Evolutionary conservation across 2,113 vertebrate species (phyloP).

Genomic region (Trogon melanurus): DNA sequence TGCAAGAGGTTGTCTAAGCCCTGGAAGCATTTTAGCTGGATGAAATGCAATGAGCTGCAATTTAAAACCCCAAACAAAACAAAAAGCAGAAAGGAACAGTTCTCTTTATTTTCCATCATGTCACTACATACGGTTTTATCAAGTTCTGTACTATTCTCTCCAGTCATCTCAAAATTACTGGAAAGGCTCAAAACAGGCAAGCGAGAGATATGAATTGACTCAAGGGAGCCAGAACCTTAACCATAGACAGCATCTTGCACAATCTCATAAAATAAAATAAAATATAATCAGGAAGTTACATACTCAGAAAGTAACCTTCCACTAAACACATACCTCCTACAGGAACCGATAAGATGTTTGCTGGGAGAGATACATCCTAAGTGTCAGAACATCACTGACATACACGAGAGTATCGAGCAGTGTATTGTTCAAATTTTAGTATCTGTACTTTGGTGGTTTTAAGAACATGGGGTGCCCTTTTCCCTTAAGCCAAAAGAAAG

Average conservation of each 20-base stretch:
- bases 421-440: neutral
- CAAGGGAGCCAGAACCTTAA: neutral
- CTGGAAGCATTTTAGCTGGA: neutral
- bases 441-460: neutral
- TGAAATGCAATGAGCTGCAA: neutral
- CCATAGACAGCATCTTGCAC: neutral
- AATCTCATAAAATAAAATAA: neutral
- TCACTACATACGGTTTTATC: neutral
- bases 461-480: neutral
- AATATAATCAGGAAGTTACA: neutral
- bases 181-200: neutral
- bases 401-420: neutral
- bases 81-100: neutral
- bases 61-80: neutral
- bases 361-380: neutral
- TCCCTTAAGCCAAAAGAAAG: neutral
- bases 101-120: neutral
- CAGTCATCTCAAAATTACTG: neutral
- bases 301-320: neutral
- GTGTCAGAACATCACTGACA: neutral
- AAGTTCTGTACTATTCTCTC: neutral
- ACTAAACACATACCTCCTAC: neutral
- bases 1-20: neutral
- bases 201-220: accelerated
- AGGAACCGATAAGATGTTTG: neutral